Evolutionary conservation across 2,113 vertebrate genomes (phyloP).

Genomic region (Suricata suricatta): DNA sequence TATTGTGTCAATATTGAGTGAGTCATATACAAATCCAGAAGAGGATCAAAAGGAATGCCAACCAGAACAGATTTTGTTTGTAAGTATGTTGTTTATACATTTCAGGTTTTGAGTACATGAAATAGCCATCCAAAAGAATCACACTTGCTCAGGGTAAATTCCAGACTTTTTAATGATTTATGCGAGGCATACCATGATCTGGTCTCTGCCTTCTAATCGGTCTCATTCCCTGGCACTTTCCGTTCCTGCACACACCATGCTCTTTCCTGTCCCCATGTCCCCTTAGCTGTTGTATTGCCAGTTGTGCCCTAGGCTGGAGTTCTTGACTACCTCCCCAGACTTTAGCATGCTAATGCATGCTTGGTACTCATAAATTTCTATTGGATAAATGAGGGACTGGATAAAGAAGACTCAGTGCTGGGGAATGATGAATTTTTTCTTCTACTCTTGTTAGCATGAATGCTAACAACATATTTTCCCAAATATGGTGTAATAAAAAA

Average conservation of each 20-base stretch:
- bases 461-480: neutral
- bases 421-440: neutral
- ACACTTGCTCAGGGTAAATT: neutral
- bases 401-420: neutral
- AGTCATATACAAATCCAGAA: neutral
- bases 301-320: neutral
- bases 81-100: neutral
- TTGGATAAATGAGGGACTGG: neutral
- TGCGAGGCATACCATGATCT: neutral
- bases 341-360: neutral
- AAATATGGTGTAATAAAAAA: neutral
- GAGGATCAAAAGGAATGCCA: neutral
- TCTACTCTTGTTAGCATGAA: neutral
- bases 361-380: neutral
- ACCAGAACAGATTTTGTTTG: conserved; percentile 16
- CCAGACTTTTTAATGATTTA: neutral
- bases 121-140: neutral
- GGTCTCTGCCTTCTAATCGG: neutral
- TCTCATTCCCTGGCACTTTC: neutral
- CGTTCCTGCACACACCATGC: neutral
- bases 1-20: neutral
- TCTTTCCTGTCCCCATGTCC: neutral
- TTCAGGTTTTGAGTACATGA: neutral
- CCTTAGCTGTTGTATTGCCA: neutral
- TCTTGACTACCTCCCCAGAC: neutral